Evolutionary conservation across 2,888 invertebrate genomes (phyloP).

Genomic region (Drosophila yooni): DNA sequence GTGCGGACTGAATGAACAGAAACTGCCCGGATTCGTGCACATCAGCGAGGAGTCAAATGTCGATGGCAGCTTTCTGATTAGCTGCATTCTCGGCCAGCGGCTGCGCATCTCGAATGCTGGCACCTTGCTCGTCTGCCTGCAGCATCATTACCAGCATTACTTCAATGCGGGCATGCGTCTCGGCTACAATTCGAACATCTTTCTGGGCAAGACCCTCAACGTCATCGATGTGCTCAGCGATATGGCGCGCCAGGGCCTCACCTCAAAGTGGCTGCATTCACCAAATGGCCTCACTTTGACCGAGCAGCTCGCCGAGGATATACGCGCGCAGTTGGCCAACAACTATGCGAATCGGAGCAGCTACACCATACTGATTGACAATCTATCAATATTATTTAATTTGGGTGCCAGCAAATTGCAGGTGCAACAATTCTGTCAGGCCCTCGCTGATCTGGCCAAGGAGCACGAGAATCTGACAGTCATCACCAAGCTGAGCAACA

Average conservation of each 20-base stretch:
- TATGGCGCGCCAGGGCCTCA: slow-evolving; percentile 84
- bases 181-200: slow-evolving; percentile 88
- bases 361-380: slow-evolving; percentile 89
- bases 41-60: slow-evolving; percentile 90
- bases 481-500: slow-evolving; percentile 87
- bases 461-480: slow-evolving; percentile 85
- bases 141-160: slow-evolving; percentile 90
- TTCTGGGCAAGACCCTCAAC: slow-evolving; percentile 85
- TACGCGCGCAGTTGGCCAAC: slow-evolving; percentile 68
- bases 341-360: slow-evolving; percentile 78
- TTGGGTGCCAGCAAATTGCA: slow-evolving; percentile 85
- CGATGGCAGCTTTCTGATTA: slow-evolving; percentile 90
- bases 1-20: slow-evolving; percentile 88
- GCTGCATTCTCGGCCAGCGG: slow-evolving; percentile 88
- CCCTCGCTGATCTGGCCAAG: slow-evolving; percentile 71
- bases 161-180: slow-evolving; percentile 90
- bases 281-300: slow-evolving; percentile 83
- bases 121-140: slow-evolving; percentile 88
- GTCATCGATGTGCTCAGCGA: slow-evolving; percentile 87
- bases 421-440: slow-evolving; percentile 77
- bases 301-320: slow-evolving; percentile 68
- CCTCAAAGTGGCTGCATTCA: slow-evolving; percentile 76
- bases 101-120: slow-evolving; percentile 87
- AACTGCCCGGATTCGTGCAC: slow-evolving; percentile 87
- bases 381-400: slow-evolving; percentile 90